Evolutionary conservation across 2,888 invertebrate genomes (phyloP), one percentile per base, ranked within the genome.

Genomic region (Athrips mouffetella): DNA sequence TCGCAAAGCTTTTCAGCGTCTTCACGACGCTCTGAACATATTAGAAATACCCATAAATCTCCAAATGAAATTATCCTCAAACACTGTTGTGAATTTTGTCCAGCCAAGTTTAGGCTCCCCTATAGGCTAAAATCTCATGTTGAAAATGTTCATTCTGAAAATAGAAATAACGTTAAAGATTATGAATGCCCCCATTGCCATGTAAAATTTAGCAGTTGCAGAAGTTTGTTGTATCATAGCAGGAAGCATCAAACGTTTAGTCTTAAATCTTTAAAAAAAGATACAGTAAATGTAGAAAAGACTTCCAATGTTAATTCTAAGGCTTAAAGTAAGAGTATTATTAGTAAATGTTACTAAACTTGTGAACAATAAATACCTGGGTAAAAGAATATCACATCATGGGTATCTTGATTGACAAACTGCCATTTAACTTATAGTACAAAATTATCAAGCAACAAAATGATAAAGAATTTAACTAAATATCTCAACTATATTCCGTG

Each of bases 1-100:
- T 73, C 73, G 0, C 79, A 81, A 47, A 60, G 73, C 0, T 87
- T 87, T 55, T 76, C 78, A 0, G 80, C 82, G 0, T 81, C 86
- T 0, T 86, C 86, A 0, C 62, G 86, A 49, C 63, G 80, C 1
- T 86, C 86, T 0, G 77, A 77, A 49, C 86, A 87, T 47, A 64
- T 85, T 1, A 62, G 73, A 0, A 80, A 70, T 46, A 58, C 52
- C 1, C 86, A 87, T 46, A 73, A 67, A 11, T 33, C 33, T 0
- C 18, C 39, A 3, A 42, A 62, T 0, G 68, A 69, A 5, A 58
- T 63, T 0, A 52, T 67, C 0, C 46, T 77, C 2, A 82, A 71
- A 31, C 74, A 86, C 48, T 63, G 55, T 0, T 87, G 86, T 48
- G 55, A 67, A 0, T 53, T 65, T 2, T 87, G 86, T 46, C 70